Evolutionary conservation across 2,888 invertebrate species (phyloP).

Genomic region (Nemotelus nigrinus): DNA sequence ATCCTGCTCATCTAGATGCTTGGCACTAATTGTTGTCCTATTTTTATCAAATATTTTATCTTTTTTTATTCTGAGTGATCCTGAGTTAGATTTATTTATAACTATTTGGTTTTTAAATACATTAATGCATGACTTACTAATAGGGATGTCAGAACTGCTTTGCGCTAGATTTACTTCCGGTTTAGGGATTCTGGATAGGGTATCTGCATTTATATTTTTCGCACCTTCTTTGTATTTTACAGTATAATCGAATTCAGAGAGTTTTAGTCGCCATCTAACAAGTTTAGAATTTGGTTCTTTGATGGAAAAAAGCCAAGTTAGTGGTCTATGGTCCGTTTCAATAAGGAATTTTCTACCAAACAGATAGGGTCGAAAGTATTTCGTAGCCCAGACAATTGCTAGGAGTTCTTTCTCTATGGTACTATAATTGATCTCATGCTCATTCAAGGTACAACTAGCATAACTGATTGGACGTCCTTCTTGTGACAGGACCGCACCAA

Average conservation of each 20-base stretch:
- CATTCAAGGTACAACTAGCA: constrained; percentile 54
- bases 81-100: no score
- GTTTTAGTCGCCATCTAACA: neutral
- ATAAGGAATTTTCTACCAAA: constrained; percentile 22
- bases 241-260: neutral
- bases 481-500: constrained; percentile 55
- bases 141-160: no score
- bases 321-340: constrained; percentile 6
- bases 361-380: no score
- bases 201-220: neutral
- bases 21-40: constrained; percentile 42
- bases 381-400: neutral
- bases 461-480: constrained; percentile 55
- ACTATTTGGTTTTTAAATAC: no score
- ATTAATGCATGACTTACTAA: no score
- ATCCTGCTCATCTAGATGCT: constrained; percentile 23
- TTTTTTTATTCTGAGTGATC: constrained; percentile 18
- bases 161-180: no score
- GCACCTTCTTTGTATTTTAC: constrained; percentile 12
- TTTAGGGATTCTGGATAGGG: no score
- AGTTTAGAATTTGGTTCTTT: constrained; percentile 12
- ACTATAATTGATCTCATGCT: constrained; percentile 54
- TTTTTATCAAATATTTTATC: constrained; percentile 39
- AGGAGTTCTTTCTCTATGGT: constrained; percentile 52
- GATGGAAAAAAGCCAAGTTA: constrained; percentile 8